Evolutionary conservation across 2,113 vertebrate genomes (phyloP), one percentile per base, ranked within the genome.

Genomic region (Ursus arctos): DNA sequence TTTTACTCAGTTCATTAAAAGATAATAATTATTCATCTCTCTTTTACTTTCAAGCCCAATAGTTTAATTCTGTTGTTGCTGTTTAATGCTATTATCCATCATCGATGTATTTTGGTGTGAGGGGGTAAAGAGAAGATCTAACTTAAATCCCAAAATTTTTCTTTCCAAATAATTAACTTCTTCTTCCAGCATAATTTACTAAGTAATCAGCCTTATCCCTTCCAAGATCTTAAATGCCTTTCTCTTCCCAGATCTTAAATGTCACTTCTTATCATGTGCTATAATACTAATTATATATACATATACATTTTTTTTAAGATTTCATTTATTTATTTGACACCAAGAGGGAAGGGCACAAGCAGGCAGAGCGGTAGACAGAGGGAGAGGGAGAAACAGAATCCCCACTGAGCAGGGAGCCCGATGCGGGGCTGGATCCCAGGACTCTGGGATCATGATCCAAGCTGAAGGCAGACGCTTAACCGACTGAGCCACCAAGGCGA

Each of bases 61-160:
- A 24, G 6, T 31, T 80, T 53, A 86, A 40, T 65, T 95, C 63
- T 74, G 19, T 76, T 82, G 14, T 36, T 49, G 28, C 80, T 83
- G 59, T 51, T 85, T 93, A 94, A 85, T 55, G 36, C 10, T 85
- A 51, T 85, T 91, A 91, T 81, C 5, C 7, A 33, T 85, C 51
- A 74, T 91, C 31, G 88, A 76, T 91, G 76, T 65, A 95, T 97
- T 97, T 88, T 97, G 69, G 94, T 28, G 40, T 80, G 28, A 53
- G 47, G 69, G 92, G 14, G 12, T 67, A 1, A 95, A 85, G 76
- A 71, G 61, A 13, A 91, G 40, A 71, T 88, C 9, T 94, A 96
- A 96, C 40, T 87, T 94, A 80, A 94, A 89, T 95, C 40, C 18
- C 47, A 96, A 82, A 7, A 12, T 69, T 88, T 88, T 81, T 28